Conservation (phyloP, 2,113 vertebrate species). For the Myiozetetes cayanensis region DNA sequence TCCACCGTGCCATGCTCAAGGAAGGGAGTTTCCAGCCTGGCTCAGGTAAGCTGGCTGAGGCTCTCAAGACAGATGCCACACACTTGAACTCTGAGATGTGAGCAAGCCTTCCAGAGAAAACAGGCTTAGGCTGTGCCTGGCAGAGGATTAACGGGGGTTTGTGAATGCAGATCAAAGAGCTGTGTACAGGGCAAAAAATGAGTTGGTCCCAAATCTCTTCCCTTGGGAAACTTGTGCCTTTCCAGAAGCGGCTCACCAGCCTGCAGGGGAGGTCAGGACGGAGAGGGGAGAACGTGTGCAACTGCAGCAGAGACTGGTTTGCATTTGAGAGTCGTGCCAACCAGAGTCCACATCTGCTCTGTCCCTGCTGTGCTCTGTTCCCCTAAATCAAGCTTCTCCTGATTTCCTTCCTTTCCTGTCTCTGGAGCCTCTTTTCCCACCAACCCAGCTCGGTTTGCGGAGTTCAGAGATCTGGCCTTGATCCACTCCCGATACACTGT, state of each 20-base stretch:
- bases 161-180: background rate
- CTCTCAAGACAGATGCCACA: background rate
- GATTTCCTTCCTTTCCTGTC: background rate
- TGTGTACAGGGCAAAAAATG: background rate
- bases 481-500: background rate
- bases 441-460: background rate
- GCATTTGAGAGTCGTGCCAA: background rate
- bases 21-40: conserved; percentile 37
- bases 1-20: background rate
- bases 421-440: background rate
- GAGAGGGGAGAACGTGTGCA: background rate
- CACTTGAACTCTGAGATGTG: background rate
- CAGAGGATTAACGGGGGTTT: background rate
- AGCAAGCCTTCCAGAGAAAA: background rate
- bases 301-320: background rate
- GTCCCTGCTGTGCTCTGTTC: background rate
- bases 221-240: background rate
- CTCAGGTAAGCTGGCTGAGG: conserved; percentile 16
- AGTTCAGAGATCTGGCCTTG: background rate
- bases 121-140: background rate
- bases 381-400: background rate
- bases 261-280: background rate
- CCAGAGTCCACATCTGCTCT: background rate
- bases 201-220: background rate
- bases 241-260: background rate